phyloP scores from a whole-genome alignment of 2,113 vertebrate genomes.

The Zapus hudsonius region DNA sequence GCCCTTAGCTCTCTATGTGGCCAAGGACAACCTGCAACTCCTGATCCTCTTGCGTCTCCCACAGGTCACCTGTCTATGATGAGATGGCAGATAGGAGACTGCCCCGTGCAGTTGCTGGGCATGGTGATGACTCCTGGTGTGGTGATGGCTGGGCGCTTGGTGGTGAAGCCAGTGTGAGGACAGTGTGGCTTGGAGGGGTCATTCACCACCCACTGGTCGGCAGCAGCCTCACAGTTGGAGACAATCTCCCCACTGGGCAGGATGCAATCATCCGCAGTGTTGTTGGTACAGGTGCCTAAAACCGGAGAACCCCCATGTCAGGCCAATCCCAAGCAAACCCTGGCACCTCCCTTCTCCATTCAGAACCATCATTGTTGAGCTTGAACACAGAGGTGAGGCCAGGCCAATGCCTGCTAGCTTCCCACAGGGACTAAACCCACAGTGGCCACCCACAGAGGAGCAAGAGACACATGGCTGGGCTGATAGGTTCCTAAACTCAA shows the following conservation, averaged over 20 bases:
- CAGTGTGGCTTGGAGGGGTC: conserved; percentile 89
- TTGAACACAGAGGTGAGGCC: neutral
- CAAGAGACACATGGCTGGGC: fast-evolving
- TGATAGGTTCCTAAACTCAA: fast-evolving
- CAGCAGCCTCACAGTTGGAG: conserved; percentile 89
- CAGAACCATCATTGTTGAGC: too few relatives aligned
- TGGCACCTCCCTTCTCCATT: too few relatives aligned
- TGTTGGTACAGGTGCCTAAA: conserved; percentile 95
- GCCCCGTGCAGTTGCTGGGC: conserved; percentile 75
- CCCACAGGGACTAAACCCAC: neutral
- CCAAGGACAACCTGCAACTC: neutral
- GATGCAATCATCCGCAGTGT: conserved; percentile 90
- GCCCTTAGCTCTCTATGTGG: neutral
- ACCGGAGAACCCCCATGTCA: fast-evolving
- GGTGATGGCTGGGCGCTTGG: conserved; percentile 59
- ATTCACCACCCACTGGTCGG: conserved; percentile 90
- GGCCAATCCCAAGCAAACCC: neutral
- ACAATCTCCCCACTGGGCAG: conserved; percentile 86
- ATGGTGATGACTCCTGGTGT: neutral
- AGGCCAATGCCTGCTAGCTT: neutral
- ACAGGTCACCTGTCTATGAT: conserved; percentile 88
- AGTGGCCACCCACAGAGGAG: neutral
- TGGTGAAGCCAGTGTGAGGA: conserved; percentile 76
- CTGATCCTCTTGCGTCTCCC: neutral
- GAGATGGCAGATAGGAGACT: conserved; percentile 88